These are phyloP conservation scores for Phortica okadai DNA, from an alignment of 2,888 invertebrate species.

Conservation along the genomic window DNA sequence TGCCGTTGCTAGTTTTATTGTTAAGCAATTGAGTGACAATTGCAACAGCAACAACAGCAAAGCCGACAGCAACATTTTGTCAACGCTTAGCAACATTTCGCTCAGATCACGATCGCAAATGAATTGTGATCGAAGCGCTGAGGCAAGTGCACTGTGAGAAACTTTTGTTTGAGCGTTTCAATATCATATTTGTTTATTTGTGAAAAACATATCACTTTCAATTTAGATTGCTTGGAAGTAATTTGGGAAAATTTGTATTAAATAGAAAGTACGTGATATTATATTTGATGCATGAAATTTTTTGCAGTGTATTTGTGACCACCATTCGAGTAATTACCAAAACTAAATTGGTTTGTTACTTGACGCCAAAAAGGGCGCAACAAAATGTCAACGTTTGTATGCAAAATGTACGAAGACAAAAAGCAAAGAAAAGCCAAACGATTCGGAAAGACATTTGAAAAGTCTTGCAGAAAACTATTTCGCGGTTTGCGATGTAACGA, in stretches of 20 bases:
- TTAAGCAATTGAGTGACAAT: constrained; percentile 37
- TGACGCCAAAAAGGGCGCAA: constrained; percentile 54
- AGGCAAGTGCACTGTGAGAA: constrained; percentile 9
- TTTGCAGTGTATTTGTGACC: constrained; percentile 38
- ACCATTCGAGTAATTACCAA: constrained; percentile 61
- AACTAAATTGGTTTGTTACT: constrained; percentile 66
- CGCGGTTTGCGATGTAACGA: background rate
- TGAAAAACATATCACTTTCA: too few species aligned
- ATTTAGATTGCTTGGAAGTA: too few species aligned
- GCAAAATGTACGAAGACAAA: constrained; percentile 56
- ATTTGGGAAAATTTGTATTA: too few species aligned
- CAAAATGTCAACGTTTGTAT: constrained; percentile 58
- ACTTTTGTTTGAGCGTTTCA: background rate
- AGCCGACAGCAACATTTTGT: constrained; percentile 6
- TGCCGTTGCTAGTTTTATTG: constrained; percentile 34
- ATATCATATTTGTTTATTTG: too few species aligned
- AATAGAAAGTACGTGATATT: too few species aligned
- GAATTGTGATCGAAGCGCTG: constrained; percentile 31
- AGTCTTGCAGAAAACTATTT: constrained; percentile 1
- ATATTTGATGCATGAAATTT: background rate
- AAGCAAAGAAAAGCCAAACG: background rate
- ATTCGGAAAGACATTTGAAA: constrained; percentile 5
- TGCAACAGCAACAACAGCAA: constrained; percentile 19
- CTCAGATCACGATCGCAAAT: constrained; percentile 36
- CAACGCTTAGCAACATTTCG: constrained; percentile 20